Evolutionary conservation across 2,888 invertebrate species (phyloP), one percentile per base, ranked within the genome.

Genomic region (Chelonus formosanus): DNA sequence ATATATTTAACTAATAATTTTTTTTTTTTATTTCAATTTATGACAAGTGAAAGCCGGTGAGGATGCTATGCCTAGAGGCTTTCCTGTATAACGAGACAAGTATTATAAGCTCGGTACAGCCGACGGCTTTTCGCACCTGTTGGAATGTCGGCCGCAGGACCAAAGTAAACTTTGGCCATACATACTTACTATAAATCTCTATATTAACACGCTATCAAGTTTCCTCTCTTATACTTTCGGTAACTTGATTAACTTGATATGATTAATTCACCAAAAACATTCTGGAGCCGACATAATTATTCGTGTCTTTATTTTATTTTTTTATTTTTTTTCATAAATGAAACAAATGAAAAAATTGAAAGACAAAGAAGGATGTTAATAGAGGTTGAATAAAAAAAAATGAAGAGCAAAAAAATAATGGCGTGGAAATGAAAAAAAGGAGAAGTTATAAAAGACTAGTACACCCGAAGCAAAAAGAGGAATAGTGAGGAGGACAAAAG

Each of bases 51-150:
- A 44, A 44, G 61, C 61, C n/a, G 40, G 6, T 45, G 35, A 35
- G 44, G 40, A 52, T 34, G 44, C 43, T 44, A 53, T 45, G 53
- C 61, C 61, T 32, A 3, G 20, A 52, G 61, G 61, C 44, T 53
- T 61, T 53, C 43, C 61, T 53, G 61, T 53, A 53, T 61, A 61
- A 52, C 53, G 53, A 52, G 34, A 34, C 52, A 52, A 52, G 52
- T 34, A 52, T 52, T 52, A 52, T 52, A 55, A 56, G 61, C 34
- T 43, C 32, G 45, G 53, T 48, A 55, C 34, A 55, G 56, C 65
- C 61, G 44, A 61, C 48, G 61, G 72, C 70, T 68, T 75, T 75
- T 78, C 76, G 76, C 79, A 78, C 79, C 78, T 79, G 79, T 79
- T 79, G 79, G 78, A 79, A 79, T 78, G 79, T 35, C 72, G 63